Percentiles rank a stretch among this genome's conserved stretches.
These are phyloP conservation scores for Dicerorhinus sumatrensis DNA, from an alignment of 2,113 vertebrate genomes.

Conservation along the genomic window DNA sequence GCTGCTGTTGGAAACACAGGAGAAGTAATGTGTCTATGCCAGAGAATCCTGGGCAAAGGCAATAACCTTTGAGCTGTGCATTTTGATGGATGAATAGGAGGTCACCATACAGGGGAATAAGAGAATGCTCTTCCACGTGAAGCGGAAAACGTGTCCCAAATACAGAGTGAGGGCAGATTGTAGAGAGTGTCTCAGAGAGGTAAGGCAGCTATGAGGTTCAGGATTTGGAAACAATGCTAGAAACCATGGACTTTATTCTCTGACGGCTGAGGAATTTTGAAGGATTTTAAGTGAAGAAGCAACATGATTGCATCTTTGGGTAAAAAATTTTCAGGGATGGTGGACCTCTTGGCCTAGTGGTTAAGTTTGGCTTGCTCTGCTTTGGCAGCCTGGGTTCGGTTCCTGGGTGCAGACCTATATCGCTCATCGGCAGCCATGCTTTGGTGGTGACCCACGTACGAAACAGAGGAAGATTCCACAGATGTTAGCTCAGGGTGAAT, in stretches of 20 bases:
- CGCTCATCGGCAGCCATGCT: too few species aligned
- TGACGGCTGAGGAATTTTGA: background rate
- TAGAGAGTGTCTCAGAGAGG: background rate
- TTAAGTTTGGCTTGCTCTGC: too few species aligned
- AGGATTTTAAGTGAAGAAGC: background rate
- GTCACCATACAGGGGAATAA: background rate
- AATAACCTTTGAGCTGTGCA: background rate
- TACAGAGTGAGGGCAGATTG: background rate
- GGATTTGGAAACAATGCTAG: background rate
- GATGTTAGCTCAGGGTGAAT: too few species aligned
- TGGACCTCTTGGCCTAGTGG: background rate
- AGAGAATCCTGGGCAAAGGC: background rate
- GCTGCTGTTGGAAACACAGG: background rate
- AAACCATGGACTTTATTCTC: background rate
- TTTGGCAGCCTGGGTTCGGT: too few species aligned
- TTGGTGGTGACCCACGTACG: too few species aligned
- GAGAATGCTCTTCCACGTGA: background rate
- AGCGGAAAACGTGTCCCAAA: background rate
- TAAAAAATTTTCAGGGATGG: background rate
- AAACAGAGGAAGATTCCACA: too few species aligned
- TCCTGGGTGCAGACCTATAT: too few species aligned
- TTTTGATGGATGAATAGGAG: background rate
- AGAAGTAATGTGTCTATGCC: background rate
- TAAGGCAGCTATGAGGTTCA: background rate
- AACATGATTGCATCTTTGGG: background rate